phyloP scores from a whole-genome alignment of 1,140 invertebrate genomes.

The Portunus trituberculatus region DNA sequence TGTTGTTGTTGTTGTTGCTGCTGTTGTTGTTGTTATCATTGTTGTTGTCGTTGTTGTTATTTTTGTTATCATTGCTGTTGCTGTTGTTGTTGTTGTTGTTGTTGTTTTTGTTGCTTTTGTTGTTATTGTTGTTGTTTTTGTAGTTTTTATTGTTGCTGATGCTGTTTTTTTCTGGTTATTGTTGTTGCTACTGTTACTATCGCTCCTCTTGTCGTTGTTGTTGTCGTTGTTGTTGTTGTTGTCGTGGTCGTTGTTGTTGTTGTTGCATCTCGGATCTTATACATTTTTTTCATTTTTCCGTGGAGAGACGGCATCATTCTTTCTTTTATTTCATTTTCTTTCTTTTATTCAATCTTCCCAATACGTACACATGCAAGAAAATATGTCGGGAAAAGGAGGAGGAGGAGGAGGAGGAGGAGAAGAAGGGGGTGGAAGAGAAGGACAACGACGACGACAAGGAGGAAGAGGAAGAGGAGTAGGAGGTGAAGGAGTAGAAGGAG shows the following conservation, averaged over 20 bases:
- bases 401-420: no score
- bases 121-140: neutral
- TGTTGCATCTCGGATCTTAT: neutral
- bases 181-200: neutral
- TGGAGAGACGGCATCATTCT: no score
- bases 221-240: slow-evolving; percentile 21
- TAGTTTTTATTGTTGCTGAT: neutral
- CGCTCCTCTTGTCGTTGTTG: slow-evolving; percentile 3
- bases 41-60: slow-evolving; percentile 2
- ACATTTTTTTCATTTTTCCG: neutral
- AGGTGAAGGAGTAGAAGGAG: no score
- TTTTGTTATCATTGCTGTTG: neutral
- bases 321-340: no score
- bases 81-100: slow-evolving; percentile 21
- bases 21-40: neutral
- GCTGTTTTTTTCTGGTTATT: neutral
- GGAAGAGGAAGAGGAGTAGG: no score
- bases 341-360: no score
- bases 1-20: neutral
- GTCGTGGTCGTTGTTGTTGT: neutral
- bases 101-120: neutral
- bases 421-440: no score
- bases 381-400: no score
- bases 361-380: no score
- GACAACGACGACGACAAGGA: no score